These are phyloP conservation scores for Brachyptera risi DNA, from an alignment of 2,888 invertebrate species.

Conservation along the genomic window DNA sequence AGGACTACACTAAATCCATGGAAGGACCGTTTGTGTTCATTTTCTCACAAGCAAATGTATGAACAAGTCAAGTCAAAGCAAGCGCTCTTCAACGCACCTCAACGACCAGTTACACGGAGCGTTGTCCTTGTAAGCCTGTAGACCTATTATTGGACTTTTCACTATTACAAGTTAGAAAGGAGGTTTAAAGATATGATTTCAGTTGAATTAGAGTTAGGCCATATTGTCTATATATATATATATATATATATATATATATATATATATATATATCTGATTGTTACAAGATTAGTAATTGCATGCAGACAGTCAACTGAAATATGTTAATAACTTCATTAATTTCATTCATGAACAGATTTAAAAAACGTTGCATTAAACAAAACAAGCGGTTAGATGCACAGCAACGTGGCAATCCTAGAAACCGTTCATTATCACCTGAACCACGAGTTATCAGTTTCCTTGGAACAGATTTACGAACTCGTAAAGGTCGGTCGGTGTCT, in stretches of 20 bases:
- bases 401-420: constrained; percentile 15
- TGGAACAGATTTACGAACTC: neutral
- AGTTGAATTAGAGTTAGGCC: neutral
- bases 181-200: neutral
- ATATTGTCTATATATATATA: neutral
- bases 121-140: no score
- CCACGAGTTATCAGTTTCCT: neutral
- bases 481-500: neutral
- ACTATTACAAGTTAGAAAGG: neutral
- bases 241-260: no score
- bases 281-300: neutral
- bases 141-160: no score
- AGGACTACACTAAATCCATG: no score
- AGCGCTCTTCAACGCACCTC: no score
- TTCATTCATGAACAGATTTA: neutral
- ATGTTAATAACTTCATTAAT: neutral
- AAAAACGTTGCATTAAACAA: neutral
- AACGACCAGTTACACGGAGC: no score
- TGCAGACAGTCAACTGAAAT: neutral
- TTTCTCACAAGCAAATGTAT: no score
- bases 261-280: no score
- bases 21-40: no score
- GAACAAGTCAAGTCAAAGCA: no score
- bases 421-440: constrained; percentile 10
- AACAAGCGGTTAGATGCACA: constrained; percentile 15